Evolutionary conservation across 1,140 invertebrate species (phyloP).

Genomic region (Megalopta genalis): DNA sequence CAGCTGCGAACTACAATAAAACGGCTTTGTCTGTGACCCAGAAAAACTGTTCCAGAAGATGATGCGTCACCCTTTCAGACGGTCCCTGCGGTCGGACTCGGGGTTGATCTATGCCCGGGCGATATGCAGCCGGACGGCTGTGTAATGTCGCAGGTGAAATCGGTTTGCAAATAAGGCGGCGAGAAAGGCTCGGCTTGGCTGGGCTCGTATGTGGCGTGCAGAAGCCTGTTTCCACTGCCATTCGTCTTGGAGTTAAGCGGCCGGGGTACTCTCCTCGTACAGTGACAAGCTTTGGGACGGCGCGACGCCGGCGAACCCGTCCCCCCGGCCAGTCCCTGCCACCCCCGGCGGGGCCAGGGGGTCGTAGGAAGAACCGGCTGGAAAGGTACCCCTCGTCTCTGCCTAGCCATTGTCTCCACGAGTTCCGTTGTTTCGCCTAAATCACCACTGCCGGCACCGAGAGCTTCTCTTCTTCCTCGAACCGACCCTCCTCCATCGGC

Average conservation of each 20-base stretch:
- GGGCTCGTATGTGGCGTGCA: conserved; percentile 47
- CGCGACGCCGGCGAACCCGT: neutral
- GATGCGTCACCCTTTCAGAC: conserved; percentile 32
- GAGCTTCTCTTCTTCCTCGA: conserved; percentile 50
- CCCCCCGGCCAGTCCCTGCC: no score
- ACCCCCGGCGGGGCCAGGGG: no score
- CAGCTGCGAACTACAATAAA: no score
- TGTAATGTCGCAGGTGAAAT: conserved; percentile 56
- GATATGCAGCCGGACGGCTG: conserved; percentile 39
- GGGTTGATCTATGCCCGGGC: conserved; percentile 46
- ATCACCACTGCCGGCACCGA: conserved; percentile 56
- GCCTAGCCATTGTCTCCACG: conserved; percentile 58
- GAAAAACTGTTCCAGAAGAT: neutral
- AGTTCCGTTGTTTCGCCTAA: conserved; percentile 66
- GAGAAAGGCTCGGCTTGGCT: conserved; percentile 28
- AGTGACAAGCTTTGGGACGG: conserved; percentile 37
- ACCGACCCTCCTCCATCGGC: conserved; percentile 46
- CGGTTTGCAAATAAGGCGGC: conserved; percentile 62
- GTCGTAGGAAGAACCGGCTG: conserved; percentile 10
- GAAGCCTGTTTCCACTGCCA: conserved; percentile 44
- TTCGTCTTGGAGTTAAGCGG: conserved; percentile 65
- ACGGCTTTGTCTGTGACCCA: conserved; percentile 3
- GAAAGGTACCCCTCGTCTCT: conserved; percentile 29
- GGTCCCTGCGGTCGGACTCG: neutral
- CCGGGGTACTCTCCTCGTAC: conserved; percentile 37